Percentiles rank a stretch among this genome's conserved stretches.
Evolutionary conservation across 2,113 vertebrate genomes (phyloP).

Genomic region (Eptatretus burgeri): DNA sequence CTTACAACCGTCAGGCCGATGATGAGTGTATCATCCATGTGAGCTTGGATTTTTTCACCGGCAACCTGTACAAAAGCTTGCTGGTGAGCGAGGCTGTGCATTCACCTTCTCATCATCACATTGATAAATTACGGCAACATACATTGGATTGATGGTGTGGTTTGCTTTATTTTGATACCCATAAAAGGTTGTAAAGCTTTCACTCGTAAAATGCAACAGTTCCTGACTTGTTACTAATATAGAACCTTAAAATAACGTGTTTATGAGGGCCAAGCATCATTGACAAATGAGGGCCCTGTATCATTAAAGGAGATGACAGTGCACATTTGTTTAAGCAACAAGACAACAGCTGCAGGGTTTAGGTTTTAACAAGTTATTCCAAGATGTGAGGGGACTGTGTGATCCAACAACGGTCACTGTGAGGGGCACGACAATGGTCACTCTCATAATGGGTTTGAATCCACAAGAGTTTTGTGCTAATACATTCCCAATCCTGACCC

Average conservation of each 20-base stretch:
- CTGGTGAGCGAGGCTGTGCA: constrained; percentile 20
- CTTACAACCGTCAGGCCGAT: constrained; percentile 46
- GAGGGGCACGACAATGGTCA: background rate
- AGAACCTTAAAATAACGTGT: too few relatives aligned
- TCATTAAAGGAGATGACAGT: too few relatives aligned
- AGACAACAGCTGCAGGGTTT: too few relatives aligned
- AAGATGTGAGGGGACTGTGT: background rate
- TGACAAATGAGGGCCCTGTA: too few relatives aligned
- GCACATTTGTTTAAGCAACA: too few relatives aligned
- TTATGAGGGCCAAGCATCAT: too few relatives aligned
- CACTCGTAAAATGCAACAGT: too few relatives aligned
- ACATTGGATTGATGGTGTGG: too few relatives aligned
- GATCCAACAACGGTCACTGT: background rate
- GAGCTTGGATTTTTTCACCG: constrained; percentile 36
- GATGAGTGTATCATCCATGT: constrained; percentile 48
- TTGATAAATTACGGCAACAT: background rate
- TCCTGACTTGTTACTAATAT: too few relatives aligned
- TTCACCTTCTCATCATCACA: background rate
- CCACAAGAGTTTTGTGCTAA: background rate
- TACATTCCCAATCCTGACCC: background rate
- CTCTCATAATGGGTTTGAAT: background rate
- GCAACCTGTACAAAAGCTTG: constrained; percentile 81
- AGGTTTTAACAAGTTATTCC: background rate
- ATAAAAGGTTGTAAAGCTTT: too few relatives aligned
- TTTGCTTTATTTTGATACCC: too few relatives aligned